Evolutionary conservation across 2,113 vertebrate genomes (phyloP).

Genomic region (Oreotrochilus melanogaster): DNA sequence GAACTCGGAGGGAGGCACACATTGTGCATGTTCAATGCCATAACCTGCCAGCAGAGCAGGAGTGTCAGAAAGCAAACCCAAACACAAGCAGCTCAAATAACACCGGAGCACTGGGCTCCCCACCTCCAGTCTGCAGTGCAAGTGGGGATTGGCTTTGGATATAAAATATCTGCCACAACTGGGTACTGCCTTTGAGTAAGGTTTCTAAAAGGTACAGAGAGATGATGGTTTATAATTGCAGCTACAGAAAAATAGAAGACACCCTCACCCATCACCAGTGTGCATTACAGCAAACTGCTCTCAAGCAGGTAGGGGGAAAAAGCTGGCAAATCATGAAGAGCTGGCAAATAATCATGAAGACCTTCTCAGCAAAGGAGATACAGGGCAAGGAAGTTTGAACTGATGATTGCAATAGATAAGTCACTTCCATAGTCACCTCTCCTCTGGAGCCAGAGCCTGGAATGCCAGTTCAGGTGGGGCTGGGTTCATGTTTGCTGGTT

Average conservation of each 20-base stretch:
- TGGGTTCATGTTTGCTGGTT: background rate
- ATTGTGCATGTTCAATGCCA: constrained; percentile 97
- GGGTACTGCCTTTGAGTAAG: background rate
- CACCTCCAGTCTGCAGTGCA: background rate
- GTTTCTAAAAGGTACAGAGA: background rate
- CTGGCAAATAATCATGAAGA: no score
- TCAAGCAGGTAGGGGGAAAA: background rate
- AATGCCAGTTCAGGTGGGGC: background rate
- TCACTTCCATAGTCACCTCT: background rate
- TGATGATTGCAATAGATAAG: background rate
- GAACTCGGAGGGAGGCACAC: constrained; percentile 97
- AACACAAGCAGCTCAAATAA: background rate
- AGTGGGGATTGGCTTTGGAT: background rate
- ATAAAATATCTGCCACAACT: background rate
- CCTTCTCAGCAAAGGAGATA: background rate
- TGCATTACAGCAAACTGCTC: background rate
- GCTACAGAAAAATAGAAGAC: background rate
- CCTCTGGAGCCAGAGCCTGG: background rate
- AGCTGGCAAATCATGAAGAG: background rate
- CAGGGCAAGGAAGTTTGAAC: rapidly evolving
- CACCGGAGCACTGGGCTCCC: rapidly evolving
- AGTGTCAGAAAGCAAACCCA: background rate
- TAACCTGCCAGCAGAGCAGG: constrained; percentile 82
- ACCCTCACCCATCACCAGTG: rapidly evolving
- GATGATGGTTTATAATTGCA: background rate